Base-by-base conservation (phyloP, 2,113 vertebrate genomes). In the Laterallus jamaicensis region DNA sequence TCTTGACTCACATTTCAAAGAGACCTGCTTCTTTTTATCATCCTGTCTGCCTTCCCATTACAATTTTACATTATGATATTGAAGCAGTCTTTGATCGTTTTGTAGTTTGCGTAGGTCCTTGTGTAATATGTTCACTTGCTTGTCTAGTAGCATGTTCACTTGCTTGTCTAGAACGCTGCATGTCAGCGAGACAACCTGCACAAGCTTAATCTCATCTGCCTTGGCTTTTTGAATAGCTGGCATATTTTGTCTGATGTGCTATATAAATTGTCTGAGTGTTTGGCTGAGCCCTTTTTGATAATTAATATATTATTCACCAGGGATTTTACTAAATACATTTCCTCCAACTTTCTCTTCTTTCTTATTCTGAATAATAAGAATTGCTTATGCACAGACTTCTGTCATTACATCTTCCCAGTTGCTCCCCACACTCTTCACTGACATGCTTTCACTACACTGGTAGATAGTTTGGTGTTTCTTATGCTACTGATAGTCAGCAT, bases 11-110 rank as follows among this genome's bases (percentile, higher is more conserved):
- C 88, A 94, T 96, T 97, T 97, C 95, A 97, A 97, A 97, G 95
- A 92, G 86, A 95, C 93, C 93, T 91, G 76, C 35, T 96, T 95
- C 96, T 97, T 96, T 97, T 96, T 97, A 97, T 97, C 95, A 96
- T 88, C 84, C 86, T 93, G 82, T 82, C 95, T 95, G 55, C 88
- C 28, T 97, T 95, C 95, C 93, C 67, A 82, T 95, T 97, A 97
- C 92, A 95, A 75, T 96, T 95, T 96, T 96, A 95, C 92, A 80
- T 97, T 93, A 97, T 96, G 95, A 96, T 97, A 97, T 93, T 96
- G 97, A 97, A 95, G 79, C 71, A 80, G 86, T 66, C 94, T 97
- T 97, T 97, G 97, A 97, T 97, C 74, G 5, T 97, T 97, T 96
- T 97, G 95, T 97, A 96, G 94, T 96, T 95, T 97, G 95, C 19